These are phyloP conservation scores for Phrynosoma blainvillii DNA, from an alignment of 2,113 vertebrate species.

Conservation along the genomic window DNA sequence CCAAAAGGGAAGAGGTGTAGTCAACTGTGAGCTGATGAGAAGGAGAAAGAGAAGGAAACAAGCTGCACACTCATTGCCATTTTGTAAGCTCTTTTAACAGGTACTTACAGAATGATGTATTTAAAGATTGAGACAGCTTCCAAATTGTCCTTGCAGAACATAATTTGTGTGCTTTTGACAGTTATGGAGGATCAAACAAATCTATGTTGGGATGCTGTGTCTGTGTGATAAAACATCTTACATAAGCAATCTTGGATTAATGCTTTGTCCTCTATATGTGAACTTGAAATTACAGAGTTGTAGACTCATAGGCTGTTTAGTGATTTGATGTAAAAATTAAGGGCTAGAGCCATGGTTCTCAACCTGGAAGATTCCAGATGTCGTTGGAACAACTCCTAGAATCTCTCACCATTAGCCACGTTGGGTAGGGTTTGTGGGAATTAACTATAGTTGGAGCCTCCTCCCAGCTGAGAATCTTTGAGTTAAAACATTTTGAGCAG, in stretches of 20 bases:
- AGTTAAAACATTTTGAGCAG: not conserved
- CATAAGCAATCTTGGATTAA: not conserved
- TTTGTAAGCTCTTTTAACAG: not conserved
- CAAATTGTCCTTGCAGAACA: not conserved
- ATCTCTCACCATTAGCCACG: no score
- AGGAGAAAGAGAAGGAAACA: constrained; percentile 25
- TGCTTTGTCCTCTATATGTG: not conserved
- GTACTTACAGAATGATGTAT: not conserved
- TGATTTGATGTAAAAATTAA: not conserved
- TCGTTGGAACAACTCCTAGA: no score
- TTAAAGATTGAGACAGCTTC: not conserved
- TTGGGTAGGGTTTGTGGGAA: no score
- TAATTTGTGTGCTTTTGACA: not conserved
- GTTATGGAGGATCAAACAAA: not conserved
- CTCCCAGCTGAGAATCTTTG: no score
- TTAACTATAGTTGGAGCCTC: no score
- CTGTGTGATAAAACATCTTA: not conserved
- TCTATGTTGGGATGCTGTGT: not conserved
- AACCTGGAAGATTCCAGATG: no score
- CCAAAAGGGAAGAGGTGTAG: constrained; percentile 17
- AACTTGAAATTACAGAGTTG: not conserved
- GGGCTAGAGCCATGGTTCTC: not conserved
- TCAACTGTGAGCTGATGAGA: constrained; percentile 2
- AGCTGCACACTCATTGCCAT: not conserved
- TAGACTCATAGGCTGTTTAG: not conserved